phyloP scores from a whole-genome alignment of 2,797 vertebrate species.

The Pseudomugil tenellus region DNA sequence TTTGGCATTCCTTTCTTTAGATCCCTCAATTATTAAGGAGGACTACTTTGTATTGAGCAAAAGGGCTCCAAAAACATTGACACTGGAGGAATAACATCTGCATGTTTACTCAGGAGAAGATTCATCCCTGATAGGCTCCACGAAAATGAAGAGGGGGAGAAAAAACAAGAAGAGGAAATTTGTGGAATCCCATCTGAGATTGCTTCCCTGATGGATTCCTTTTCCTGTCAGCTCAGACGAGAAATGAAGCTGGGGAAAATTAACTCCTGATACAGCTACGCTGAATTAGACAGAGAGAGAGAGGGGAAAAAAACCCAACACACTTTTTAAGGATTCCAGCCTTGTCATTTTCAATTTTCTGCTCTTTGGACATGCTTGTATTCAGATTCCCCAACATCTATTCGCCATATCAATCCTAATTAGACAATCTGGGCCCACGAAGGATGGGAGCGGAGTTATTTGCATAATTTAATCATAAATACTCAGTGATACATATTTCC shows the following conservation, averaged over 20 bases:
- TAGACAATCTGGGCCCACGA: conserved; percentile 99
- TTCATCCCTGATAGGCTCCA: conserved; percentile 76
- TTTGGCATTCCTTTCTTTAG: conserved; percentile 72
- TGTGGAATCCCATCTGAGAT: conserved; percentile 87
- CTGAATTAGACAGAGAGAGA: conserved; percentile 87
- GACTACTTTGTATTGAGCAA: conserved; percentile 65
- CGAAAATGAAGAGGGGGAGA: conserved; percentile 73
- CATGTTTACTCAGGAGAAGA: conserved; percentile 82
- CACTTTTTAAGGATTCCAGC: conserved; percentile 99
- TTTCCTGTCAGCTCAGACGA: conserved; percentile 86
- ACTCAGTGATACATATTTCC: conserved; percentile 99
- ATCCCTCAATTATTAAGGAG: conserved; percentile 72
- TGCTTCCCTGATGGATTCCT: conserved; percentile 85
- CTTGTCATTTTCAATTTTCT: conserved; percentile 99
- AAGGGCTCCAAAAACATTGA: conserved; percentile 78
- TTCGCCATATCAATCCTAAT: conserved; percentile 99
- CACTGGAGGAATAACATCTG: conserved; percentile 78
- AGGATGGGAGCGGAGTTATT: conserved; percentile 99
- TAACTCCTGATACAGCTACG: conserved; percentile 88
- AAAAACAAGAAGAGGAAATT: conserved; percentile 84
- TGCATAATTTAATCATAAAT: conserved; percentile 99
- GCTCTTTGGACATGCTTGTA: conserved; percentile 99
- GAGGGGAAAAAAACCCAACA: conserved; percentile 77
- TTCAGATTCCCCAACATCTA: conserved; percentile 99
- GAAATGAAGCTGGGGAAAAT: conserved; percentile 88